Conservation (phyloP, 2,113 vertebrate genomes). For the Ibidorhyncha struthersii region DNA sequence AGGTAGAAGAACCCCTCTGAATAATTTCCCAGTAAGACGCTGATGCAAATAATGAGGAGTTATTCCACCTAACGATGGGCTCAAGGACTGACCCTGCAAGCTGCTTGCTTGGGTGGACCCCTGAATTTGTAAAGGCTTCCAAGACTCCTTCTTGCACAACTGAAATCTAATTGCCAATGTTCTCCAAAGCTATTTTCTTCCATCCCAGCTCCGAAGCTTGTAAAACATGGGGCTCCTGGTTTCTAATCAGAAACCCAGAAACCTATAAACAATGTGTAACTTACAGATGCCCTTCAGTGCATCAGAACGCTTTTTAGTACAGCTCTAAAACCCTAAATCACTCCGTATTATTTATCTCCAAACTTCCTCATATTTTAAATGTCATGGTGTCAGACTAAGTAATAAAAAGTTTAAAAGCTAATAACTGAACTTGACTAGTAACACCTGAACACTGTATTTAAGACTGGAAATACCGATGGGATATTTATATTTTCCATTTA, state of each 20-base stretch:
- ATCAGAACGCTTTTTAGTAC: constrained; percentile 64
- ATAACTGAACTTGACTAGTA: constrained; percentile 45
- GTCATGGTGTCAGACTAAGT: constrained; percentile 64
- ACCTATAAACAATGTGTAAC: constrained; percentile 76
- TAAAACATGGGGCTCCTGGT: constrained; percentile 60
- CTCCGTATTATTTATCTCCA: constrained; percentile 66
- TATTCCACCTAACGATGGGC: background rate
- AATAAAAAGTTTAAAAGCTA: constrained; percentile 76
- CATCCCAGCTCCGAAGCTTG: constrained; percentile 22
- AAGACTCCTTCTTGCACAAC: background rate
- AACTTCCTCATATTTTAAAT: constrained; percentile 72
- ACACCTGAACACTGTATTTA: constrained; percentile 21
- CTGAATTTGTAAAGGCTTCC: background rate
- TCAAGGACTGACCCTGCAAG: background rate
- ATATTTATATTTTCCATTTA: constrained; percentile 14
- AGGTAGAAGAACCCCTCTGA: background rate
- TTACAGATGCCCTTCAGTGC: constrained; percentile 75
- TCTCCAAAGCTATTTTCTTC: constrained; percentile 15
- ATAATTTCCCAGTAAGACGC: background rate
- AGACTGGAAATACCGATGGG: constrained; percentile 20
- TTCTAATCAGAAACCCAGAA: constrained; percentile 75
- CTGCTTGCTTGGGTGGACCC: background rate
- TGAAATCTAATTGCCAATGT: background rate
- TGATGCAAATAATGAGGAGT: background rate
- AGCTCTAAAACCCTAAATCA: constrained; percentile 75